These are phyloP conservation scores for Furcula furcula DNA, from an alignment of 2,888 invertebrate genomes.

Conservation along the genomic window DNA sequence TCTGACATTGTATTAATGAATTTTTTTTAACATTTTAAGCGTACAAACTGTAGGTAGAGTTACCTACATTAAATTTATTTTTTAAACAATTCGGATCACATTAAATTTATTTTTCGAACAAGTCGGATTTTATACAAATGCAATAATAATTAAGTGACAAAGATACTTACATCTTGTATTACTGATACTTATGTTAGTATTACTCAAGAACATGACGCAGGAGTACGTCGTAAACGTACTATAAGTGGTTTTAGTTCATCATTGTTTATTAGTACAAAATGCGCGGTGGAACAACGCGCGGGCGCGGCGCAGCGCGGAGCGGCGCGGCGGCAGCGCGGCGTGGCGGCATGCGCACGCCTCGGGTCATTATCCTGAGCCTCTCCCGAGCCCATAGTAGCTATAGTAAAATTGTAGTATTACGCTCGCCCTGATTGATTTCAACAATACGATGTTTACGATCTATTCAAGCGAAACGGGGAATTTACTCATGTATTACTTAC, in stretches of 20 bases:
- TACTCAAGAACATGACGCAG: too few species aligned
- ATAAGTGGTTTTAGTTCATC: slow-evolving; percentile 29
- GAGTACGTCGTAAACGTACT: slow-evolving; percentile 30
- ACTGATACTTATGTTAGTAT: too few species aligned
- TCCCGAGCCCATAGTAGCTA: slow-evolving; percentile 24
- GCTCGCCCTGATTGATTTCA: slow-evolving; percentile 15
- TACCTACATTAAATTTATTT: too few species aligned
- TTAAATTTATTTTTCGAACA: too few species aligned
- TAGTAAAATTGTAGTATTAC: slow-evolving; percentile 35
- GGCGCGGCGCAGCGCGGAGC: slow-evolving; percentile 24
- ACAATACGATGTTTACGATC: slow-evolving; percentile 34
- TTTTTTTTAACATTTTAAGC: too few species aligned
- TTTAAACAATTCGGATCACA: too few species aligned
- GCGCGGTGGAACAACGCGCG: slow-evolving; percentile 30
- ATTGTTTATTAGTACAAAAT: slow-evolving; percentile 32
- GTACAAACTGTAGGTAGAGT: too few species aligned
- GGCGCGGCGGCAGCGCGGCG: slow-evolving; percentile 16
- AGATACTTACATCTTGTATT: too few species aligned
- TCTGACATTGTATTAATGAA: too few species aligned
- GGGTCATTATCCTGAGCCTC: slow-evolving; percentile 39
- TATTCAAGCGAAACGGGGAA: slow-evolving; percentile 33
- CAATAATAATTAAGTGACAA: too few species aligned
- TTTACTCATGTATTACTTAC: slow-evolving; percentile 23
- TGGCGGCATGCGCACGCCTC: slow-evolving; percentile 10
- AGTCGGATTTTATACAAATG: too few species aligned